Percentiles rank a stretch among this genome's conserved stretches.
Conservation (phyloP, 2,797 vertebrate species). For the Phaenicophaeus curvirostris region DNA sequence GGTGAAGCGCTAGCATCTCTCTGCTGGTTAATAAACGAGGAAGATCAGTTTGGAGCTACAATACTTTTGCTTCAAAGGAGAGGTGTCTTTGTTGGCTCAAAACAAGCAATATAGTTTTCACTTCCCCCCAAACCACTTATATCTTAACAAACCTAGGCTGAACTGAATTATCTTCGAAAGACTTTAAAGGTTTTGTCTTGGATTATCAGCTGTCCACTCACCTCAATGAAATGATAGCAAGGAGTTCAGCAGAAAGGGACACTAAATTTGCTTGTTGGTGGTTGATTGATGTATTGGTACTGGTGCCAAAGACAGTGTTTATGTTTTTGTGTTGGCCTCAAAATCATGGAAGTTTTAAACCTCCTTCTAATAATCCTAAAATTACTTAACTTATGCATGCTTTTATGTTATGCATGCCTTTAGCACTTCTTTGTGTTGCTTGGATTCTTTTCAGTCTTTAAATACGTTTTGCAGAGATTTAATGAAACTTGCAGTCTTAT, state of each 20-base stretch:
- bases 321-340: not conserved
- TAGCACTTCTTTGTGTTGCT: not conserved
- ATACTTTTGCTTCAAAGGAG: conserved; percentile 31
- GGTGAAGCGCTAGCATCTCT: conserved; percentile 24
- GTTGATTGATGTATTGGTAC: not conserved
- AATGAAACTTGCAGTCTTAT: not conserved
- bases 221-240: not conserved
- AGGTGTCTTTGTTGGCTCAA: conserved; percentile 5
- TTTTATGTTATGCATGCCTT: not conserved
- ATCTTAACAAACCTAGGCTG: not conserved
- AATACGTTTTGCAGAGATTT: not conserved
- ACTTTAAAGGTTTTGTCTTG: not conserved
- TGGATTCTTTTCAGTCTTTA: not conserved
- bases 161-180: not conserved
- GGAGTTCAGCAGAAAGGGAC: not conserved
- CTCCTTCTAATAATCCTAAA: not conserved
- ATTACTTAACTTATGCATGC: not conserved
- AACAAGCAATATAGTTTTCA: not conserved
- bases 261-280: not conserved
- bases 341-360: not conserved
- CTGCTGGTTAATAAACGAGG: conserved; percentile 50
- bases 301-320: not conserved
- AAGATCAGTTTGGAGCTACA: conserved; percentile 43
- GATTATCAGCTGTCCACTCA: not conserved
- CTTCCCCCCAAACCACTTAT: not conserved